Base-by-base conservation (phyloP, 2,888 invertebrate species). In the Gasteruption jaculator region DNA sequence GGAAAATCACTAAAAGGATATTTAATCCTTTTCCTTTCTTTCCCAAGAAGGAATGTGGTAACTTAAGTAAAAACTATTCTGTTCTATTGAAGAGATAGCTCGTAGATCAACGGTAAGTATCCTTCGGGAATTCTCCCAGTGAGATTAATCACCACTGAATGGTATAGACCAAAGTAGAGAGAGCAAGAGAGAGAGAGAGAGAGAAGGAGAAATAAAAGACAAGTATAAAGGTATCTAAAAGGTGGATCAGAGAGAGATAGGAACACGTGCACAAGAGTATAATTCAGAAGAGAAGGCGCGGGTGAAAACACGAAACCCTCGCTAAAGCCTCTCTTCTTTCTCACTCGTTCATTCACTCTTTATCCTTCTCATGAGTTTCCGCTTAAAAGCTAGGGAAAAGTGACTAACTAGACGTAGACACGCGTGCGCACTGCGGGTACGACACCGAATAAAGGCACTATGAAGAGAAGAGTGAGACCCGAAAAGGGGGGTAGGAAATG, bases 51-150 rank as follows among this genome's bases (percentile, higher is more conserved):
- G n/a, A n/a, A n/a, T n/a, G n/a, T n/a, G n/a, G n/a, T n/a, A n/a
- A n/a, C n/a, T n/a, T n/a, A n/a, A n/a, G n/a, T n/a, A n/a, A n/a
- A n/a, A n/a, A n/a, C n/a, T n/a, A n/a, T n/a, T n/a, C n/a, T n/a
- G n/a, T n/a, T n/a, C n/a, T n/a, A n/a, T n/a, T n/a, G 40, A 38
- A 42, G 39, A 53, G 48, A 47, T 43, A 31, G 54, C 58, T 57
- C 57, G 52, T 60, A 60, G 59, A 61, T 58, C 59, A 56, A 58
- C 49, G 52, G 56, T 57, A 61, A 60, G 61, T 61, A 61, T 58
- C 61, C 58, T 55, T 58, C 53, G 59, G 59, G 56, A 60, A 57
- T 58, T 52, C 57, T 52, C 45, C 52, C 41, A 49, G 57, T 49
- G 52, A 60, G 60, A 61, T 61, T 61, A 61, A 61, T 61, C 61